Percentiles rank a stretch among this genome's conserved stretches.
Conservation (phyloP, 2,888 invertebrate species). For the Imbricaverruca yamaguchii region DNA sequence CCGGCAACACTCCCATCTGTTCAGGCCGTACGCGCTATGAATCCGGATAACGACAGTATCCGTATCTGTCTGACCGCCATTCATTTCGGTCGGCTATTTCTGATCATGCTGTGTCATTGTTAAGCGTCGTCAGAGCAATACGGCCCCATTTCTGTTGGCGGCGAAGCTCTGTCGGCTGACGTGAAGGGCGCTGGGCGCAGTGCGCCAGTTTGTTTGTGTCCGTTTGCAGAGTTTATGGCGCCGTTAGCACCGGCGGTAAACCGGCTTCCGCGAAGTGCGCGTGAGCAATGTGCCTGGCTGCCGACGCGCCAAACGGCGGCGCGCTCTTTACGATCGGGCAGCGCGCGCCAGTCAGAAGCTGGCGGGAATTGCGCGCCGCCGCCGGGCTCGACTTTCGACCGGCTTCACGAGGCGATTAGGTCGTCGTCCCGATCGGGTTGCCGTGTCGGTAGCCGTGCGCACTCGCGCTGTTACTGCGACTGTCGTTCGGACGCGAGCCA, state of each 20-base stretch:
- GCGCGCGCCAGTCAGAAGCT: neutral
- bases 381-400: neutral
- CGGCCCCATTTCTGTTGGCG: neutral
- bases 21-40: neutral
- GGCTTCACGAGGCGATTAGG: neutral
- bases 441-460: neutral
- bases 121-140: neutral
- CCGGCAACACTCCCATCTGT: neutral
- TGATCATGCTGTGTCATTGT: neutral
- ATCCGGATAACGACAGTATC: no score
- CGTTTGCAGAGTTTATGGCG: constrained; percentile 3
- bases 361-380: neutral
- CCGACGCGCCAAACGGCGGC: neutral
- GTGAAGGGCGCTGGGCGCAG: neutral
- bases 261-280: neutral
- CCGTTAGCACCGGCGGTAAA: neutral
- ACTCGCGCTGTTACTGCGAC: no score
- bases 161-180: neutral
- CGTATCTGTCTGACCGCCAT: no score
- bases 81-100: neutral
- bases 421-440: neutral
- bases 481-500: no score
- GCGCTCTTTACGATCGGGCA: neutral
- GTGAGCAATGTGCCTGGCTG: neutral
- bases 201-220: neutral